Evolutionary conservation across 2,113 vertebrate species (phyloP), one percentile per base, ranked within the genome.

Genomic region (Vidua macroura): DNA sequence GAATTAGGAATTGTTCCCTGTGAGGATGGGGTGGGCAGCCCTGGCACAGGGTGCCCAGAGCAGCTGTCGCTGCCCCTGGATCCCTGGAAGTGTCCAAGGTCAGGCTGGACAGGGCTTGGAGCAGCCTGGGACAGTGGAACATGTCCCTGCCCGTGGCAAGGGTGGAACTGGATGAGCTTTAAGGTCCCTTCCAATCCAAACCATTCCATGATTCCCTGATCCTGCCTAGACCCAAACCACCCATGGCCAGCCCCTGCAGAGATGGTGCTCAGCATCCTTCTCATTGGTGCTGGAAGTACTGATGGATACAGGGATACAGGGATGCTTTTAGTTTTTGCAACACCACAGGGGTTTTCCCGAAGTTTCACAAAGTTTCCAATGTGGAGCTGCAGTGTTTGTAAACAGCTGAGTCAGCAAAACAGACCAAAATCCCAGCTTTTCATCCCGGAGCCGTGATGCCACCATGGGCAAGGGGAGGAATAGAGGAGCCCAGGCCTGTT

Each of bases 31-130:
- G 25, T 35, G 49, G 24, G 1, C 2, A 48, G 9, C 30, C 39
- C 85, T 88, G 66, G 58, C 67, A 12, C 58, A 72, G 75, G 75
- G 31, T 79, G 30, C 17, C 49, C 58, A 88, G 85, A 56, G 66
- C 1, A 87, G 58, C 66, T 80, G 66, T 10, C 35, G 75, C 75
- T 64, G 58, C 49, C 12, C 30, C 67, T 49, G 82, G 70, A 88
- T 72, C 86, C 66, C 43, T 80, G 85, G 67, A 0, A 64, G 43
- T 49, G 43, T 0, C 67, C 68, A 13, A 66, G 51, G 43, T 11
- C 67, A 64, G 43, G 43, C 0, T 72, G 75, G 73, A 23, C 0
- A 0, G 33, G 33, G 18, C 19, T 46, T 1, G n/a, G 67, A 73
- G 31, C 67, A 35, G 0, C 16, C 31, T 73, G 58, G 51, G 17